phyloP scores from a whole-genome alignment of 2,797 vertebrate genomes.

The Smutsia temminckii region DNA sequence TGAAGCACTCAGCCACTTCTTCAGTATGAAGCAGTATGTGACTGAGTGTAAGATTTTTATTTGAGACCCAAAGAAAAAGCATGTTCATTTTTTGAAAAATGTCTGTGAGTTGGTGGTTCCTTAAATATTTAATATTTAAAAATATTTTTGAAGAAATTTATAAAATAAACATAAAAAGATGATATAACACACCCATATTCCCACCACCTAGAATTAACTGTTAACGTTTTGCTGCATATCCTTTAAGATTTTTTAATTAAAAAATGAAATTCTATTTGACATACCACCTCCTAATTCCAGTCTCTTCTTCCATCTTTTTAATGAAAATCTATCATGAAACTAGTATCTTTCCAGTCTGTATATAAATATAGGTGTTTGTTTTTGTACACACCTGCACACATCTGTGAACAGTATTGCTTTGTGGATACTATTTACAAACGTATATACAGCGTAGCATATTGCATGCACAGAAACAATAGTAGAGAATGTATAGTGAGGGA shows the following conservation, averaged over 20 bases:
- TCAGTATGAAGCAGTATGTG: background rate
- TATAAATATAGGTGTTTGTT: background rate
- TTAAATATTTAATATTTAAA: background rate
- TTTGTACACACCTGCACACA: background rate
- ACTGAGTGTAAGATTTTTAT: constrained; percentile 11
- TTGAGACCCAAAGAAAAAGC: background rate
- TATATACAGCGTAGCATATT: background rate
- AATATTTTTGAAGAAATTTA: background rate
- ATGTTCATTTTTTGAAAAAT: background rate
- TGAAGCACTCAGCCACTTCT: constrained; percentile 22
- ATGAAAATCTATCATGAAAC: background rate
- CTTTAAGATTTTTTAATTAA: background rate
- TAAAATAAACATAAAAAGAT: background rate
- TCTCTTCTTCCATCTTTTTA: background rate
- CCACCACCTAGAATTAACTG: constrained; percentile 1
- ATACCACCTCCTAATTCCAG: background rate
- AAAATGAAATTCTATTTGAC: background rate
- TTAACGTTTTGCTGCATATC: background rate
- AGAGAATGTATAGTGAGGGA: background rate
- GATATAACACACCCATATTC: background rate
- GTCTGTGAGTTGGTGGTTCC: background rate
- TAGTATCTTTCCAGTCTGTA: background rate
- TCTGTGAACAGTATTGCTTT: background rate
- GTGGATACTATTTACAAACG: background rate
- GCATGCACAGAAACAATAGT: background rate